phyloP scores from a whole-genome alignment of 2,797 vertebrate genomes.

The Orientallactaga sibirica region DNA sequence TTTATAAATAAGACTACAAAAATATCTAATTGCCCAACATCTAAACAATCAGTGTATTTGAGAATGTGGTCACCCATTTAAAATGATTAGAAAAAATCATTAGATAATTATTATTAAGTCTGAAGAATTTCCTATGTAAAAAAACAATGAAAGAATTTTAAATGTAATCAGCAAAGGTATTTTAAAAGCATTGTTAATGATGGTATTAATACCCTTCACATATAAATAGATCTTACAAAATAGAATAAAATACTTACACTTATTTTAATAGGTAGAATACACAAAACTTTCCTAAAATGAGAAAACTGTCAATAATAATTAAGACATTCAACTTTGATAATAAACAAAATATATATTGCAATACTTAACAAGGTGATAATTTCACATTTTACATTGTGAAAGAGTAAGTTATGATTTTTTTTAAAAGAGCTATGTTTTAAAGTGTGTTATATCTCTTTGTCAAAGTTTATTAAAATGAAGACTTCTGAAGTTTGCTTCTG shows the following conservation, averaged over 20 bases:
- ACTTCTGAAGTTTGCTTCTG: too few species aligned
- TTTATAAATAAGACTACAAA: slow-evolving; percentile 8
- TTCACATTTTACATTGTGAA: neutral
- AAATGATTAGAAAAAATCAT: neutral
- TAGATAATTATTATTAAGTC: slow-evolving; percentile 3
- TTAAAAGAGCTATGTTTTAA: neutral
- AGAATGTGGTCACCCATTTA: neutral
- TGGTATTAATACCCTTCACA: neutral
- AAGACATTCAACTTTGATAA: neutral
- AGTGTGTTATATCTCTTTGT: too few species aligned
- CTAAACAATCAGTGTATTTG: slow-evolving; percentile 5
- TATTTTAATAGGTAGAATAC: neutral
- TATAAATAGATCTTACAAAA: neutral
- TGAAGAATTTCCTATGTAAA: neutral
- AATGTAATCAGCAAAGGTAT: neutral
- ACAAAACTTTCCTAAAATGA: neutral
- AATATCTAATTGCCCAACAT: neutral
- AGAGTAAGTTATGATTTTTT: neutral
- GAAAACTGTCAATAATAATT: neutral
- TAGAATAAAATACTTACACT: neutral
- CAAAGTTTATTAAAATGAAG: too few species aligned
- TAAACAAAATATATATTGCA: neutral
- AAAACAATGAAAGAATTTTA: slow-evolving; percentile 30
- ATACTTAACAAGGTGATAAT: neutral
- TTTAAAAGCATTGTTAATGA: neutral